Percentiles rank a stretch among this genome's conserved stretches.
These are phyloP conservation scores for Chaetops frenatus DNA, from an alignment of 2,113 vertebrate genomes.

Conservation along the genomic window DNA sequence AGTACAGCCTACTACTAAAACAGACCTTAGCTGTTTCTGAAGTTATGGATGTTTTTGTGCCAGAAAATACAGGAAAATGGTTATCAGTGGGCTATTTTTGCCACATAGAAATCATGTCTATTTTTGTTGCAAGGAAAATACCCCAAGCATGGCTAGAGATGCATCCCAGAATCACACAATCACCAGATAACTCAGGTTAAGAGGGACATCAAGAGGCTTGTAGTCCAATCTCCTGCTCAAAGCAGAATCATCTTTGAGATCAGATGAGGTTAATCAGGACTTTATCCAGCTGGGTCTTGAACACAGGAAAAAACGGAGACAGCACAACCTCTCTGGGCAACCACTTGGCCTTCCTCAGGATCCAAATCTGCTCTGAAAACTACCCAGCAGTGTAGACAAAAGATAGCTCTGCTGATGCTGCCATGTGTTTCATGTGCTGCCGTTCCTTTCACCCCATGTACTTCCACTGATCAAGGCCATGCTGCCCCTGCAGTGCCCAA, in stretches of 20 bases:
- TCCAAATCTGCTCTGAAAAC: not conserved
- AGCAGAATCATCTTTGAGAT: not conserved
- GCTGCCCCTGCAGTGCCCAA: not conserved
- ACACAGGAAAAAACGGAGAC: not conserved
- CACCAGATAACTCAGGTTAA: not conserved
- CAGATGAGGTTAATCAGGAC: not conserved
- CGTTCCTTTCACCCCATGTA: accelerated
- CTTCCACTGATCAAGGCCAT: not conserved
- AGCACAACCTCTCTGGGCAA: not conserved
- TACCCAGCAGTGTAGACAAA: not conserved
- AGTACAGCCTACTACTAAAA: not conserved
- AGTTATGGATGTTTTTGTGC: not conserved
- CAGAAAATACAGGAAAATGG: not conserved
- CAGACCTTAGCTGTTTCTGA: not conserved
- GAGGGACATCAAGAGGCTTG: not conserved
- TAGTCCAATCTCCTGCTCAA: not conserved
- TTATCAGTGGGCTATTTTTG: not conserved
- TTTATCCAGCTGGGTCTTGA: not conserved
- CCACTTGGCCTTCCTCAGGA: not conserved
- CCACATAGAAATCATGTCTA: not conserved
- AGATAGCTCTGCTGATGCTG: not conserved
- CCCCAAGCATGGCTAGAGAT: not conserved
- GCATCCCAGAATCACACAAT: not conserved
- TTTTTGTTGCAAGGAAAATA: not conserved
- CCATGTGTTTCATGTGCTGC: not conserved